Evolutionary conservation across 2,888 invertebrate species (phyloP).

Genomic region (Iphiclides podalirius): DNA sequence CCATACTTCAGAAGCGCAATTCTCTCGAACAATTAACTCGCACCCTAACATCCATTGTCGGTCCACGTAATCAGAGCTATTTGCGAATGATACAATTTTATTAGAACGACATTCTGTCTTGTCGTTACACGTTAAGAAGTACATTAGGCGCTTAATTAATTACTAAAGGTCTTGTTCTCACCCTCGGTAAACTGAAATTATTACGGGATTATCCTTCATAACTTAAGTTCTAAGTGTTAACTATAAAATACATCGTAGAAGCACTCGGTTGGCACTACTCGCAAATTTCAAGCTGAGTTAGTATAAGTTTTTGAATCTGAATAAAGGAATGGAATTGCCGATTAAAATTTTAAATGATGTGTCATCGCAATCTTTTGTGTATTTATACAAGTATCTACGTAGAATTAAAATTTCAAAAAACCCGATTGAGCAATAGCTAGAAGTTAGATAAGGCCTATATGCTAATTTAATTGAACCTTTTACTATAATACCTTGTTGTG

Average conservation of each 20-base stretch:
- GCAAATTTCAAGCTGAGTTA: too few relatives aligned
- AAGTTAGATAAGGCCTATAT: too few relatives aligned
- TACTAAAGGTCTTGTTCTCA: conserved; percentile 5
- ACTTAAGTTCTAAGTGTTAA: not conserved
- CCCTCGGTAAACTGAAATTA: not conserved
- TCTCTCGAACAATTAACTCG: conserved; percentile 43
- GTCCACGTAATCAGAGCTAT: conserved; percentile 23
- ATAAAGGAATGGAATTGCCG: too few relatives aligned
- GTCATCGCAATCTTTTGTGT: too few relatives aligned
- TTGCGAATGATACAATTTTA: conserved; percentile 32
- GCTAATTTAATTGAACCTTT: too few relatives aligned
- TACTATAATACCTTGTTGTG: too few relatives aligned
- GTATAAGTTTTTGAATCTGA: too few relatives aligned
- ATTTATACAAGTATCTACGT: too few relatives aligned
- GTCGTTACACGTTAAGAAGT: not conserved
- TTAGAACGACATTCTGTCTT: conserved; percentile 24
- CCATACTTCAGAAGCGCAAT: conserved; percentile 48
- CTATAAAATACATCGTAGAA: not conserved
- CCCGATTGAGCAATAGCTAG: too few relatives aligned
- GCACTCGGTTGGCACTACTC: not conserved
- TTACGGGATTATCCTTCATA: conserved; percentile 6
- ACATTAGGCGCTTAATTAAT: conserved; percentile 16
- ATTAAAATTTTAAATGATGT: too few relatives aligned
- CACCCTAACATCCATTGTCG: conserved; percentile 21
- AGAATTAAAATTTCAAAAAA: too few relatives aligned